Percentiles rank a stretch among this genome's conserved stretches.
Evolutionary conservation across 2,113 vertebrate genomes (phyloP).

Genomic region (Ciconia stormi): DNA sequence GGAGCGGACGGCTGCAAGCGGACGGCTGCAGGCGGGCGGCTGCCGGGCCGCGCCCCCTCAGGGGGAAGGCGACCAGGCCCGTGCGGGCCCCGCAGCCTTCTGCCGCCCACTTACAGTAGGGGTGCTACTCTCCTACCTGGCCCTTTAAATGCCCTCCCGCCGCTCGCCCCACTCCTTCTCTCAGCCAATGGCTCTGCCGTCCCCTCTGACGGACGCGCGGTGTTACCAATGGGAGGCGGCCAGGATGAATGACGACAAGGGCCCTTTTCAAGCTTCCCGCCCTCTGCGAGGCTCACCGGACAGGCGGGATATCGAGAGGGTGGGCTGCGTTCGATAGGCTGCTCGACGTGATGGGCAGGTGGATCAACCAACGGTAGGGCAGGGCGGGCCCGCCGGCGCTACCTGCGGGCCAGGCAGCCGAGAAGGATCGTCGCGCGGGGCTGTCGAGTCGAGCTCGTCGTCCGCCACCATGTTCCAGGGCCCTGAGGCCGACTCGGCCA

Average conservation of each 20-base stretch:
- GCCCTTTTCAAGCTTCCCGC: background rate
- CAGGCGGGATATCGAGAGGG: background rate
- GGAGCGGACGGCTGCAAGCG: background rate
- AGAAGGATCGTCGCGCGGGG: background rate
- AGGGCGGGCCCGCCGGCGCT: background rate
- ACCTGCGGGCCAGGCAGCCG: background rate
- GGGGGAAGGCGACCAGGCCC: background rate
- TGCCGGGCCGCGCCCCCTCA: background rate
- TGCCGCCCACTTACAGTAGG: rapidly evolving
- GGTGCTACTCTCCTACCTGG: rapidly evolving
- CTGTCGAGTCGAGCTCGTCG: rapidly evolving
- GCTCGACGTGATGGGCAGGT: background rate
- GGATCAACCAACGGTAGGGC: rapidly evolving
- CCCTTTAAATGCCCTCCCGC: background rate
- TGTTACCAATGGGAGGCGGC: background rate
- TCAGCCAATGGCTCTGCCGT: background rate
- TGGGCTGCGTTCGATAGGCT: background rate
- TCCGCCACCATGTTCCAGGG: constrained; percentile 83
- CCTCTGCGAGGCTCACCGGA: background rate
- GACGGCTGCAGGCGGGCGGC: background rate
- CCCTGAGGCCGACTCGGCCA: constrained; percentile 65
- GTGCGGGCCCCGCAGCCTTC: rapidly evolving
- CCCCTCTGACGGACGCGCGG: rapidly evolving
- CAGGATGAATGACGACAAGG: background rate
- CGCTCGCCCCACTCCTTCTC: background rate